phyloP scores from a whole-genome alignment of 2,113 vertebrate species.

The Petrocephalus zakoni region DNA sequence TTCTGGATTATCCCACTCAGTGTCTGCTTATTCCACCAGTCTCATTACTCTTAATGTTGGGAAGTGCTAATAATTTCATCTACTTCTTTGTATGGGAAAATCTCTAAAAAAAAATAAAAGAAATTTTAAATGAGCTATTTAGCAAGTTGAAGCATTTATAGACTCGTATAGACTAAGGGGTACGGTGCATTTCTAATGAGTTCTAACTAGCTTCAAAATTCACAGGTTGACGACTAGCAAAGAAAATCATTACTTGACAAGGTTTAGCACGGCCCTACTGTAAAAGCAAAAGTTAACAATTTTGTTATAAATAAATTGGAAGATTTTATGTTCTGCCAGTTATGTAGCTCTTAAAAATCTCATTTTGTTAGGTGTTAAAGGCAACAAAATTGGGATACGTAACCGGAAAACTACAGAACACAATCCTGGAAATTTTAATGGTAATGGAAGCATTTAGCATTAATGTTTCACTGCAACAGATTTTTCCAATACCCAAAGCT shows the following conservation, averaged over 20 bases:
- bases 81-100: slow-evolving; percentile 30
- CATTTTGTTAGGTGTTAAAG: background rate
- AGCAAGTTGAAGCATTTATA: slow-evolving; percentile 22
- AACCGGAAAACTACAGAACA: slow-evolving; percentile 4
- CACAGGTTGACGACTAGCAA: background rate
- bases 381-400: background rate
- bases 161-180: background rate
- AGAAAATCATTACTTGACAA: background rate
- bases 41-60: slow-evolving; percentile 37
- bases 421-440: slow-evolving; percentile 11
- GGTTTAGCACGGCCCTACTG: background rate
- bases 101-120: slow-evolving; percentile 10
- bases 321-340: background rate
- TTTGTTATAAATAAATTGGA: slow-evolving; percentile 1
- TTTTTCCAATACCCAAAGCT: background rate
- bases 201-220: background rate
- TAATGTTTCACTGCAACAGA: background rate
- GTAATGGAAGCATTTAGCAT: slow-evolving; percentile 6
- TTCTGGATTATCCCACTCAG: slow-evolving; percentile 22
- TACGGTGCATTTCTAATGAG: background rate
- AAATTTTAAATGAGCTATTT: background rate
- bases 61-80: slow-evolving; percentile 38
- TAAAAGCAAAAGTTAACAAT: background rate
- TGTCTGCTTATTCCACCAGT: slow-evolving; percentile 14
- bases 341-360: slow-evolving; percentile 1